Base-by-base conservation (phyloP, 2,888 invertebrate genomes). In the Drosophila nigricruria region DNA sequence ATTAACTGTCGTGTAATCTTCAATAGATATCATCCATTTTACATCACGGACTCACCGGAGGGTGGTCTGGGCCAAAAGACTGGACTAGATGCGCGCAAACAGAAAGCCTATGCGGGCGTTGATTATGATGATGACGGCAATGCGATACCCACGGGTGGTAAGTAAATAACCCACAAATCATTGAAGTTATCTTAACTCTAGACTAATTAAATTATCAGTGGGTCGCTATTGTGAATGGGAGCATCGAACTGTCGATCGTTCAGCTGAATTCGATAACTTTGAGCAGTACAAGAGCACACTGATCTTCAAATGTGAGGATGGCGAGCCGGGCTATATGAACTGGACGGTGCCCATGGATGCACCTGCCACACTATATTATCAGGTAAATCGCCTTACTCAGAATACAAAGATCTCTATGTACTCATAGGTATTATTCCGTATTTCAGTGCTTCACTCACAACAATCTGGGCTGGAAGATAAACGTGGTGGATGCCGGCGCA, bases 381-480 rank as follows among this genome's bases (percentile, higher is more conserved):
- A 98, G 96, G 98, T 97, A 92, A 89, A 75, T 73, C 1, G 3
- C 0, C 4, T 10, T n/a, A 0, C 3, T 10, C 3, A 9, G 2
- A 8, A 4, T 4, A 34, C 3, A 2, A 1, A 4, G 8, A 30
- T 1, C 4, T 9, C n/a, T 18, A 10, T 3, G 1, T 2, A n/a
- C 5, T 5, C 20, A 32, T 14, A 5, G 0, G 27, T 8, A 20
- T 25, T 1, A 8, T 9, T 1, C 2, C 1, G 0, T n/a, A 1
- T 43, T 94, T 18, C 93, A 98, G 98, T 98, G 98, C 93, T 98
- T 97, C 93, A 96, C 96, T n/a, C 98, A 98, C 93, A 96, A 95
- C 79, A 96, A 97, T 92, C 94, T 98, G 32, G 98, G 98, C 54
- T 98, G 98, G 98, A 98, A 97, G 92, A 98, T 98, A 82, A 95